A percentile compares a stretch with the other conserved stretches of the same genome.
Evolutionary conservation across 1,140 invertebrate genomes (phyloP).

Genomic region (Bombus ignitus): DNA sequence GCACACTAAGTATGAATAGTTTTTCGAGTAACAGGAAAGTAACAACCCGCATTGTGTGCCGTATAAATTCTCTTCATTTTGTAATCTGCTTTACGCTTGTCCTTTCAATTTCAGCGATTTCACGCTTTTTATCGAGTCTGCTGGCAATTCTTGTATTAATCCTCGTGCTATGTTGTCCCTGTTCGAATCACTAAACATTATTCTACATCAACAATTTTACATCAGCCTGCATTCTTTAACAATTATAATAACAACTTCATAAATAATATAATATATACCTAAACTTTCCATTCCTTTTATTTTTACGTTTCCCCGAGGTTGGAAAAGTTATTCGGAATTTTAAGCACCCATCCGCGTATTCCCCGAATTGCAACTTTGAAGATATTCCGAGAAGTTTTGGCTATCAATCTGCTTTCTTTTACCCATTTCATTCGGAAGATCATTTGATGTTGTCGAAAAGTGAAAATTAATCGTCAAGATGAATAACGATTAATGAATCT

Average conservation of each 20-base stretch:
- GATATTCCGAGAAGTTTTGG: not conserved
- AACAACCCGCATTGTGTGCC: constrained; percentile 39
- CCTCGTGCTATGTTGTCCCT: no score
- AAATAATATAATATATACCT: not conserved
- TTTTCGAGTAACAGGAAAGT: constrained; percentile 26
- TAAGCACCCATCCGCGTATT: not conserved
- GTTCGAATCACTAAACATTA: not conserved
- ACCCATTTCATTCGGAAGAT: not conserved
- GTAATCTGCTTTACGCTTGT: constrained; percentile 35
- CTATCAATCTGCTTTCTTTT: not conserved
- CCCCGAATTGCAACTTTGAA: not conserved
- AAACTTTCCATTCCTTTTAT: not conserved
- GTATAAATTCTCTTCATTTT: constrained; percentile 45
- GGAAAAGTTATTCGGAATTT: not conserved
- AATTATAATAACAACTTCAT: not conserved
- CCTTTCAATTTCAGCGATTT: constrained; percentile 45
- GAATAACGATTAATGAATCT: not conserved
- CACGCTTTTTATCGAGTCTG: not conserved
- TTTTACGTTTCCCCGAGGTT: not conserved
- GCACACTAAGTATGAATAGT: not conserved
- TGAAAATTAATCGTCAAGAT: not conserved
- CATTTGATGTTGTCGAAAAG: not conserved
- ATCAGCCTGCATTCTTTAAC: not conserved
- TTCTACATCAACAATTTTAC: not conserved
- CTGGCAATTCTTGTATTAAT: not conserved